phyloP scores from a whole-genome alignment of 2,888 invertebrate genomes.

The Neoascia interrupta region DNA sequence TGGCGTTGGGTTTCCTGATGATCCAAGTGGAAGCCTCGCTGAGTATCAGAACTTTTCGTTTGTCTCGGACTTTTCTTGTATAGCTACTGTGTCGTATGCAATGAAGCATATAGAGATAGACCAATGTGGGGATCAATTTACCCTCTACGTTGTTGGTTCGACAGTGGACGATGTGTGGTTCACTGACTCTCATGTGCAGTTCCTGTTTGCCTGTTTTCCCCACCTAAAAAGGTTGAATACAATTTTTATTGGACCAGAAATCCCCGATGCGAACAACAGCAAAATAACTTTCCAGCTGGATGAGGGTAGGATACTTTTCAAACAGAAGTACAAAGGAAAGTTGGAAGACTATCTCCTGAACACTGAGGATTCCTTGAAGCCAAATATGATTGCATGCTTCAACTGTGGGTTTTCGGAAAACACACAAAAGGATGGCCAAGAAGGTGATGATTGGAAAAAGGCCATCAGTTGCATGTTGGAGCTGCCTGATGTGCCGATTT shows the following conservation, averaged over 20 bases:
- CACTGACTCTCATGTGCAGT: constrained; percentile 71
- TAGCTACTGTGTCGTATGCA: constrained; percentile 73
- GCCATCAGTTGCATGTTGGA: constrained; percentile 71
- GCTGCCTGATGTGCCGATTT: constrained; percentile 73
- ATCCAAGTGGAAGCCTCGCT: constrained; percentile 64
- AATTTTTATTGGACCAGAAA: constrained; percentile 74
- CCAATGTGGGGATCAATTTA: constrained; percentile 41
- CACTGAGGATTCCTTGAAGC: constrained; percentile 44
- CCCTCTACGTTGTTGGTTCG: constrained; percentile 73
- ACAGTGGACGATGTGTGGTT: constrained; percentile 73
- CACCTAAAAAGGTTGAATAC: constrained; percentile 70
- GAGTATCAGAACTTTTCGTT: constrained; percentile 72
- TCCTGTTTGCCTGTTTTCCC: constrained; percentile 74
- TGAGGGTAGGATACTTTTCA: constrained; percentile 49
- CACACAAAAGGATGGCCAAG: constrained; percentile 7
- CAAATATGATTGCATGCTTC: constrained; percentile 73
- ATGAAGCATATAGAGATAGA: constrained; percentile 63
- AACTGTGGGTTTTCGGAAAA: constrained; percentile 75
- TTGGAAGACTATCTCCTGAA: constrained; percentile 70
- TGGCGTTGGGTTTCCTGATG: constrained; percentile 44
- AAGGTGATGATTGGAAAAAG: constrained; percentile 56
- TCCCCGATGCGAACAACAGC: neutral
- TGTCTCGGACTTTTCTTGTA: constrained; percentile 74
- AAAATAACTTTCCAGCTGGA: constrained; percentile 22
- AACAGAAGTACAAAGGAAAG: constrained; percentile 48